Base-by-base conservation (phyloP, 64 coral and sea anemone species). In the Acropora yongei region DNA sequence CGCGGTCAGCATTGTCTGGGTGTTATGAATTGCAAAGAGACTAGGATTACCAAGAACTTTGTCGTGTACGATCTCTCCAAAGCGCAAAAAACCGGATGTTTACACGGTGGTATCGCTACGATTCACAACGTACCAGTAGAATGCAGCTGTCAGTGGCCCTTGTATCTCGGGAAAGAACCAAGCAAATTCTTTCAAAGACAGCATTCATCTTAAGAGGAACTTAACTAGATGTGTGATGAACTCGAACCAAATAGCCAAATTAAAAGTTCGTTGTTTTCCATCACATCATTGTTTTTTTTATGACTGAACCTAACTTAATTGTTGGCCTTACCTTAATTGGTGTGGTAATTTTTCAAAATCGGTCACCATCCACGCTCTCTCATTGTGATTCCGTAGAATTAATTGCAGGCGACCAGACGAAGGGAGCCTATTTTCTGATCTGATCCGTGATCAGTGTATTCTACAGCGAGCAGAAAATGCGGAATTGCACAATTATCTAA, bases 11-110 rank as follows among this genome's bases (percentile, higher is more conserved):
- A 68, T 39, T 83, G 80, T 83, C 14, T 66, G 80, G 12, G 55
- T 4, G 67, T 83, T 44, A 83, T 84, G 82, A 63, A 84, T 45
- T 84, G 63, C 57, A 63, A 69, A 41, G 82, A 84, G 63, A 84
- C 82, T 84, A 84, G 20, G 43, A 30, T 44, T 13, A 84, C 43
- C 42, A 84, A 40, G 42, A 44, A 84, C 16, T 84, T 84, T 48
- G 16, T 84, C 42, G 61, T 84, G 6, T 69, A 46, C 8, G 61
- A 84, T 71, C 82, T 45, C 6, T 12, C 55, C 2, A 66, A 45
- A 43, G 13, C 43, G n/a, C 17, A 44, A n/a, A 71, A 68, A 69
- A 71, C 5, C 17, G 63, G 82, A 10, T 46, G 63, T 6, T 48
- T 67, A 9, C 41, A 16, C 6, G 61, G 45, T 48, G 60, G 1